phyloP scores from a whole-genome alignment of 2,113 vertebrate genomes.

The Varanus salvator region DNA sequence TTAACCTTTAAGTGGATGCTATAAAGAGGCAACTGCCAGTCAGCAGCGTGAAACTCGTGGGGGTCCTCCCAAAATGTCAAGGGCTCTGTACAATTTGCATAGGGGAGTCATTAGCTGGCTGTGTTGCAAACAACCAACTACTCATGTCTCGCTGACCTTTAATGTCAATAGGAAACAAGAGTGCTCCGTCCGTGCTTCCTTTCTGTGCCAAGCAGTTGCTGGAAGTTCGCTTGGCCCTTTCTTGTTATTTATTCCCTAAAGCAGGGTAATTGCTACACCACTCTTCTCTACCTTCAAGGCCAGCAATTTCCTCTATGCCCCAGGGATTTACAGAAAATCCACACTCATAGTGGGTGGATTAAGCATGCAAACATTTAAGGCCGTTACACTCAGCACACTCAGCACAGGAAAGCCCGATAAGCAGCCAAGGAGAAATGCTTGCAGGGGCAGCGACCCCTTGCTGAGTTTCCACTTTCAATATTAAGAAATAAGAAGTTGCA shows the following conservation, averaged over 20 bases:
- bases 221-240: neutral
- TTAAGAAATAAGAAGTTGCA: neutral
- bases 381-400: neutral
- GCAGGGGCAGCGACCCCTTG: too few species aligned
- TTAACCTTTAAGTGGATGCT: constrained; percentile 11
- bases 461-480: neutral
- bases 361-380: neutral
- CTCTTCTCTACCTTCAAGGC: too few species aligned
- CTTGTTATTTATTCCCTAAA: neutral
- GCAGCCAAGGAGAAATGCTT: neutral
- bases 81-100: neutral
- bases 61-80: neutral
- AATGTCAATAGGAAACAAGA: neutral
- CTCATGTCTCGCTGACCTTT: neutral
- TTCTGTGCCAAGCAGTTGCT: neutral
- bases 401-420: neutral
- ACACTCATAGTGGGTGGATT: neutral
- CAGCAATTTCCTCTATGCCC: neutral
- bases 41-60: neutral
- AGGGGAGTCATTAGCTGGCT: neutral
- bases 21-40: neutral
- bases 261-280: neutral
- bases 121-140: neutral
- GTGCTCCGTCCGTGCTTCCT: neutral
- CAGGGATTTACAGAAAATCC: neutral